phyloP scores from a whole-genome alignment of 92 coral and sea anemone species.

The Epizoanthus fatuus region DNA sequence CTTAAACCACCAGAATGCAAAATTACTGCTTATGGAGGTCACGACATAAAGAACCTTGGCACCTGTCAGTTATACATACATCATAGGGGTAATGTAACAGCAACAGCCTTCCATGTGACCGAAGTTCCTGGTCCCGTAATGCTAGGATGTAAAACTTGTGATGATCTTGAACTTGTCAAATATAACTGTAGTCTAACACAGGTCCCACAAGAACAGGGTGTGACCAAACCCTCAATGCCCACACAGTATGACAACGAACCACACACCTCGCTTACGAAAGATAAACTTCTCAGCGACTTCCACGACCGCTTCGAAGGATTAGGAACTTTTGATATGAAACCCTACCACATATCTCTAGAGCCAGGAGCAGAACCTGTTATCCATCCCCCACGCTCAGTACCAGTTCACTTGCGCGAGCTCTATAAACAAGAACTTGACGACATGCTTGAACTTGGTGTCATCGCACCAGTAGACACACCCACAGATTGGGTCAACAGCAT shows the following conservation, averaged over 20 bases:
- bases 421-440: slow-evolving; percentile 43
- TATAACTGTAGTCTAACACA: slow-evolving; percentile 27
- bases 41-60: slow-evolving; percentile 45
- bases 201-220: no score
- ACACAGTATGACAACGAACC: background rate
- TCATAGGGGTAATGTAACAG: slow-evolving; percentile 27
- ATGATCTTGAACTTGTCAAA: slow-evolving; percentile 44
- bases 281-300: slow-evolving; percentile 29
- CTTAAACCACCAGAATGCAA: slow-evolving; percentile 41
- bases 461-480: slow-evolving; percentile 55
- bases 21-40: slow-evolving; percentile 53
- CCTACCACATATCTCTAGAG: slow-evolving; percentile 64
- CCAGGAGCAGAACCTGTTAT: slow-evolving; percentile 64
- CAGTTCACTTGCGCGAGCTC: slow-evolving; percentile 28
- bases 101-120: slow-evolving; percentile 22
- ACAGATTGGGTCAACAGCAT: slow-evolving; percentile 76
- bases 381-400: slow-evolving; percentile 59
- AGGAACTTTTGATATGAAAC: slow-evolving; percentile 66
- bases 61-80: slow-evolving; percentile 64
- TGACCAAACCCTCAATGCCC: no score
- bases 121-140: slow-evolving; percentile 47
- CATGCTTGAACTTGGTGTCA: slow-evolving; percentile 64
- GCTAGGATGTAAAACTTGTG: slow-evolving; percentile 48
- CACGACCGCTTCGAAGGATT: slow-evolving; percentile 50
- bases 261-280: slow-evolving; percentile 37